phyloP scores from a whole-genome alignment of 2,113 vertebrate species.

The Arothron firmamentum region DNA sequence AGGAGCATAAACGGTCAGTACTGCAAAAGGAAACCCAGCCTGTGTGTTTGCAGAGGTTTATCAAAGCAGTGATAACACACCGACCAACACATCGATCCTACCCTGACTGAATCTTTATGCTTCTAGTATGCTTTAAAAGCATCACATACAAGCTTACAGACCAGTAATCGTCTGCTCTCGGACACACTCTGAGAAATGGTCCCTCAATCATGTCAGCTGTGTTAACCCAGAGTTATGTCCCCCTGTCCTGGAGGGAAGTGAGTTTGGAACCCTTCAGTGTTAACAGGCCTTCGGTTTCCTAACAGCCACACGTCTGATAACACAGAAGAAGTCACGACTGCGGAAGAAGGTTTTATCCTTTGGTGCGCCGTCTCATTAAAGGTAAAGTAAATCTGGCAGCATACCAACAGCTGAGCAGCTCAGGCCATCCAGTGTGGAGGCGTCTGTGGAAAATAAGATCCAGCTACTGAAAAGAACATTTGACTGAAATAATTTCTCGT shows the following conservation, averaged over 20 bases:
- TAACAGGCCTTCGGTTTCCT: slow-evolving; percentile 48
- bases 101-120: background rate
- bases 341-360: slow-evolving; percentile 14
- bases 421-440: no score
- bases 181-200: slow-evolving; percentile 15
- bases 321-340: slow-evolving; percentile 10
- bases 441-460: no score
- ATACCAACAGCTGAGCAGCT: no score
- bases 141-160: slow-evolving; percentile 1
- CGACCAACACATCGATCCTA: no score
- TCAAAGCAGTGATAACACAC: no score
- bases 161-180: slow-evolving; percentile 27
- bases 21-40: background rate
- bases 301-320: slow-evolving; percentile 33
- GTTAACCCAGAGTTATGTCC: slow-evolving; percentile 19
- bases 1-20: background rate
- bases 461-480: no score
- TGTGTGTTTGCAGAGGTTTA: background rate
- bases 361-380: no score
- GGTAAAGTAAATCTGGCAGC: no score
- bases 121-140: background rate
- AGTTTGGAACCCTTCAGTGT: slow-evolving; percentile 12
- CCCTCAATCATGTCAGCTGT: slow-evolving; percentile 17
- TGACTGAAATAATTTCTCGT: no score
- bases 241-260: slow-evolving; percentile 27